phyloP scores from a whole-genome alignment of 2,888 invertebrate genomes.

The Chymomyza caudatula region DNA sequence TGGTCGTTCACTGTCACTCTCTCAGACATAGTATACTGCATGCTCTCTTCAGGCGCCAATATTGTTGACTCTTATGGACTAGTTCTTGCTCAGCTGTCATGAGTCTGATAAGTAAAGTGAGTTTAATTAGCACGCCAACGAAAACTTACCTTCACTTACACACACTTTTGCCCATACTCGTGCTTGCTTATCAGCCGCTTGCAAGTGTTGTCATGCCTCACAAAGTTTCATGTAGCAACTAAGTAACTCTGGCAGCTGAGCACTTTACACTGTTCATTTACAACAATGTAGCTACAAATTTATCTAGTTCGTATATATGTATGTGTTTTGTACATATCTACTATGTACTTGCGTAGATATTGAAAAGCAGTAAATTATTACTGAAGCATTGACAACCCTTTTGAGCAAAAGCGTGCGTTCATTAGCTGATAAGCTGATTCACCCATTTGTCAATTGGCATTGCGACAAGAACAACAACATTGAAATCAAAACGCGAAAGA shows the following conservation, averaged over 20 bases:
- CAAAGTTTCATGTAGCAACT: background rate
- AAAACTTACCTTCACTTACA: background rate
- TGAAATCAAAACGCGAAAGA: background rate
- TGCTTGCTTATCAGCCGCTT: constrained; percentile 24
- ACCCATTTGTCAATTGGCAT: background rate
- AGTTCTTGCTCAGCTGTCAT: constrained; percentile 25
- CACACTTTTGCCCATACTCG: background rate
- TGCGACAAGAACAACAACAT: background rate
- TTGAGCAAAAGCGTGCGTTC: background rate
- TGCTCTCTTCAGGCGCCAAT: too few species aligned
- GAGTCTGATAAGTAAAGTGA: constrained; percentile 62
- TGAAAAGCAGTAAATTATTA: background rate
- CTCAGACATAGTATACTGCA: too few species aligned
- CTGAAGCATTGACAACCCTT: background rate
- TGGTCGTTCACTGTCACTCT: too few species aligned
- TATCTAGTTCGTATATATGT: background rate
- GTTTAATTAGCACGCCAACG: constrained; percentile 56
- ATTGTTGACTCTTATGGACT: too few species aligned
- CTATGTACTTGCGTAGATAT: background rate
- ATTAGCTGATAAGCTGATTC: background rate
- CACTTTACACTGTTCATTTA: background rate
- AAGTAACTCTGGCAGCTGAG: background rate
- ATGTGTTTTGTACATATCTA: background rate
- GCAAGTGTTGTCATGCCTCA: constrained; percentile 48
- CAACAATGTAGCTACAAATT: background rate